Conservation (phyloP, 2,888 invertebrate species). For the Tenodera sinensis region DNA sequence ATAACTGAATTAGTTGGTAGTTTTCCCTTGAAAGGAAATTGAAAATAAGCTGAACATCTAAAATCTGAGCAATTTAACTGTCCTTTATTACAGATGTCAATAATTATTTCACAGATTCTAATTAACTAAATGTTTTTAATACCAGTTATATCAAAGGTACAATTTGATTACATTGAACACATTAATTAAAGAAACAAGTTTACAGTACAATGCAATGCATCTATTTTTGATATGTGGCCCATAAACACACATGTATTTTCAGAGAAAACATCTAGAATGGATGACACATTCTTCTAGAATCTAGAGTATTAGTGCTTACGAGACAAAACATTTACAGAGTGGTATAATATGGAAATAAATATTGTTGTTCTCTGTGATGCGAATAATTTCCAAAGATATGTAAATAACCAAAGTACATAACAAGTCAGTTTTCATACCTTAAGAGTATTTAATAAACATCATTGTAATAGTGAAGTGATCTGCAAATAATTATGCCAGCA, state of each 20-base stretch:
- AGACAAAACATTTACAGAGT: background rate
- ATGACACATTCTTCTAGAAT: background rate
- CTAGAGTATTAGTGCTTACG: background rate
- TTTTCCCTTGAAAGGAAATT: background rate
- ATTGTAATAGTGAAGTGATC: background rate
- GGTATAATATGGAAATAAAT: background rate
- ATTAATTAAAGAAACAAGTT: background rate
- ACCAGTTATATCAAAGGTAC: background rate
- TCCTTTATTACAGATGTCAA: background rate
- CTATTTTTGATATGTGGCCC: background rate
- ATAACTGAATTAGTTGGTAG: too few relatives aligned
- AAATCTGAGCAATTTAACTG: background rate
- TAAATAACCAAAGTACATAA: background rate
- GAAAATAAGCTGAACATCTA: background rate
- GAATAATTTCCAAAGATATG: background rate
- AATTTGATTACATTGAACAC: background rate
- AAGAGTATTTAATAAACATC: background rate
- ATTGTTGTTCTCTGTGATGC: background rate
- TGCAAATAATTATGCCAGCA: background rate
- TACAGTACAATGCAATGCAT: background rate
- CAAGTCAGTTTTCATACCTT: background rate
- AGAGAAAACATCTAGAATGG: background rate
- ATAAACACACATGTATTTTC: background rate
- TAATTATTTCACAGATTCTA: background rate
- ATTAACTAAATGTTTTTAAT: background rate